Percentiles rank a stretch among this genome's conserved stretches.
Conservation (phyloP, 2,797 vertebrate species). For the Oreochromis mossambicus region DNA sequence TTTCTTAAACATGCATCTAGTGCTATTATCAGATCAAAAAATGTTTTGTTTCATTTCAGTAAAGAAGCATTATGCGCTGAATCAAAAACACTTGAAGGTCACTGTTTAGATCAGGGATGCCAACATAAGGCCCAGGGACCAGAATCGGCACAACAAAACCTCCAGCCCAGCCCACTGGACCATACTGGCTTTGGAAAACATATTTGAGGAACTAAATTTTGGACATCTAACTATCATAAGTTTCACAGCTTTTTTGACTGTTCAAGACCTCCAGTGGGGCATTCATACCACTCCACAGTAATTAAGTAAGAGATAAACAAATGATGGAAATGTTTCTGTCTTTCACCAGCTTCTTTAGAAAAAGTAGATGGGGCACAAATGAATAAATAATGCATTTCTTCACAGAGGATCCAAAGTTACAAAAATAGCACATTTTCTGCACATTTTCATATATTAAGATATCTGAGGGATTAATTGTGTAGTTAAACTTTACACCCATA, state of each 20-base stretch:
- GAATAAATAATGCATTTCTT: background rate
- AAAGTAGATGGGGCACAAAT: fast-evolving
- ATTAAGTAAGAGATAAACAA: background rate
- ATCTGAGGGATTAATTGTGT: background rate
- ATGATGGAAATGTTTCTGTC: background rate
- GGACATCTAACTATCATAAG: background rate
- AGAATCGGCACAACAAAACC: fast-evolving
- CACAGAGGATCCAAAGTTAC: background rate
- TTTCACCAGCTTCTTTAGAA: background rate
- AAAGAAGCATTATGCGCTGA: background rate
- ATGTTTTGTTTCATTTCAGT: background rate
- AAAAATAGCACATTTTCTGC: background rate
- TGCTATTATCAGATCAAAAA: background rate
- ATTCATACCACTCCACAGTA: fast-evolving
- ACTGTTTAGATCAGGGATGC: background rate
- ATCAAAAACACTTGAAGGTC: background rate
- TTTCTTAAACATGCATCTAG: background rate
- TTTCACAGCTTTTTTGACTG: background rate
- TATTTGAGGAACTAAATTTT: fast-evolving
- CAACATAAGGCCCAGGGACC: background rate
- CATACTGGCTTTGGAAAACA: fast-evolving
- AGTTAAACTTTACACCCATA: background rate
- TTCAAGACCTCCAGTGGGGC: background rate
- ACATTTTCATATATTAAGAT: background rate
- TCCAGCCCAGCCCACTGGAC: background rate